These are phyloP conservation scores for Cynaeus angustus DNA, from an alignment of 2,888 invertebrate genomes.

Conservation along the genomic window DNA sequence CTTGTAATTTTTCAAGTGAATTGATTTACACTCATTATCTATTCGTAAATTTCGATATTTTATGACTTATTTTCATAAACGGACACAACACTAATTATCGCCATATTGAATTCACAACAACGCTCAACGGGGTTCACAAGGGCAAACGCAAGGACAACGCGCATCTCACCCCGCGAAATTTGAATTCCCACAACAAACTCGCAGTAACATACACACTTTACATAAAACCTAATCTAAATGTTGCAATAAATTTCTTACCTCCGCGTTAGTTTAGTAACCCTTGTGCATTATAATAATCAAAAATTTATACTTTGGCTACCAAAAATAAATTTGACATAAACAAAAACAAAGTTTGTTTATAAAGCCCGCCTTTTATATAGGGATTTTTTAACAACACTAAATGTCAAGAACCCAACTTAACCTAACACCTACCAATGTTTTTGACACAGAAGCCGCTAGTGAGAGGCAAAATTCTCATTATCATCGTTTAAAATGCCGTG, in stretches of 20 bases:
- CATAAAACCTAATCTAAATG: too few species aligned
- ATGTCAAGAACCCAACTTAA: background rate
- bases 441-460: conserved; percentile 3
- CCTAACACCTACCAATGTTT: background rate
- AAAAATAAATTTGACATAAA: too few species aligned
- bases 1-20: conserved; percentile 49
- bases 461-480: background rate
- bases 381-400: background rate
- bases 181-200: conserved; percentile 51
- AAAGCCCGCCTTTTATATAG: background rate
- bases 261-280: too few species aligned
- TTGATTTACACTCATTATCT: conserved; percentile 48
- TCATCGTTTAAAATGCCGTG: conserved; percentile 17
- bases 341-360: too few species aligned
- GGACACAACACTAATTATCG: conserved; percentile 78
- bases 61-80: conserved; percentile 66
- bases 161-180: conserved; percentile 64
- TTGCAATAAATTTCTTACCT: too few species aligned
- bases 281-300: too few species aligned
- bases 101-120: conserved; percentile 81
- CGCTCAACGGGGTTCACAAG: conserved; percentile 76
- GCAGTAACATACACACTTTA: too few species aligned
- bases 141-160: conserved; percentile 71
- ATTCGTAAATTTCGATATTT: conserved; percentile 53
- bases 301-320: too few species aligned